These are phyloP conservation scores for Idaea dimidiata DNA, from an alignment of 2,888 invertebrate species.

Conservation along the genomic window DNA sequence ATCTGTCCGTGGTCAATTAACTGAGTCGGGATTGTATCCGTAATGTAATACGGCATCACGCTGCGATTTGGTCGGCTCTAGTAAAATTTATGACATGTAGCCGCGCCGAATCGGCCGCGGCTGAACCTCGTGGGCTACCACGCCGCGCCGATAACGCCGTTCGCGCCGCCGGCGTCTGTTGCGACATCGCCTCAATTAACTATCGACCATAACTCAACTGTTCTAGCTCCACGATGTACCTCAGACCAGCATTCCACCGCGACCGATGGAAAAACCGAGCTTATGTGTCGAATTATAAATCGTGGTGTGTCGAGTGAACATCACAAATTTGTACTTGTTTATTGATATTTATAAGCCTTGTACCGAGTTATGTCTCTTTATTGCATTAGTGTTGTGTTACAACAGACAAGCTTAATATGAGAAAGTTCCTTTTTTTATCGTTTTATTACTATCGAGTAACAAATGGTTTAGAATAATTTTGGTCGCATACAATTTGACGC, in stretches of 20 bases:
- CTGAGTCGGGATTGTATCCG: conserved; percentile 37
- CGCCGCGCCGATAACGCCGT: conserved; percentile 6
- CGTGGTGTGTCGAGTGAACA: conserved; percentile 10
- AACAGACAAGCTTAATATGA: background rate
- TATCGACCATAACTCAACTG: conserved; percentile 24
- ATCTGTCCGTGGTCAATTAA: conserved; percentile 57
- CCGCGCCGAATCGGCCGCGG: conserved; percentile 16
- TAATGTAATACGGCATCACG: conserved; percentile 62
- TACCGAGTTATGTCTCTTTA: conserved; percentile 1
- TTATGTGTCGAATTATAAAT: conserved; percentile 26
- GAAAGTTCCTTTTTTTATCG: background rate
- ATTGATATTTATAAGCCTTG: conserved; percentile 1
- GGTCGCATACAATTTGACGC: background rate
- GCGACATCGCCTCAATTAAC: conserved; percentile 31
- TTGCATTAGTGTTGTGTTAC: background rate
- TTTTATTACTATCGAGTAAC: background rate
- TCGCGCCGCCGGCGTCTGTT: conserved; percentile 11
- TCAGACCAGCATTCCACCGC: background rate
- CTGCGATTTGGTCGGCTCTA: conserved; percentile 39
- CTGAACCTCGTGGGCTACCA: conserved; percentile 2
- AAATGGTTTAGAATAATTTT: background rate
- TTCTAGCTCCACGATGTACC: conserved; percentile 7
- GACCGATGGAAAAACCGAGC: conserved; percentile 16
- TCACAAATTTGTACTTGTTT: conserved; percentile 10
- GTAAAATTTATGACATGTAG: conserved; percentile 27